These are phyloP conservation scores for Chrysolina americana DNA, from an alignment of 2,888 invertebrate species.

Conservation along the genomic window DNA sequence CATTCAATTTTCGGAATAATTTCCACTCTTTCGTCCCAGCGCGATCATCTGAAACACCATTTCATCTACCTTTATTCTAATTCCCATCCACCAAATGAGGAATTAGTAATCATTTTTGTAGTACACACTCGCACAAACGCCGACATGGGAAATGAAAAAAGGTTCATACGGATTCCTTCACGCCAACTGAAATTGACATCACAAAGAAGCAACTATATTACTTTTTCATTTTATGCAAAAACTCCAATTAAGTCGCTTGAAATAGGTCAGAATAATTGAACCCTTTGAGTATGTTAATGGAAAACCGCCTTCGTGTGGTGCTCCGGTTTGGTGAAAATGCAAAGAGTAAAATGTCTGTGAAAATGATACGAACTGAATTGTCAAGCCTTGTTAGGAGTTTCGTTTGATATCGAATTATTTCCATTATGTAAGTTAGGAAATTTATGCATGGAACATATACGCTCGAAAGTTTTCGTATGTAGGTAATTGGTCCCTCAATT, in stretches of 20 bases:
- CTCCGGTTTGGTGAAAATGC: slow-evolving; percentile 1
- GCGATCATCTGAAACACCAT: too few species aligned
- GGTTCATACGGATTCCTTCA: not conserved
- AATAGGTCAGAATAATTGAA: slow-evolving; percentile 33
- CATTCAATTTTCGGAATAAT: too few species aligned
- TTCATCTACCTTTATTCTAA: not conserved
- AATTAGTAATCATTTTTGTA: not conserved
- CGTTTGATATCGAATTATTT: slow-evolving; percentile 1
- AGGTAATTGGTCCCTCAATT: not conserved
- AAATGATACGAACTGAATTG: slow-evolving; percentile 13
- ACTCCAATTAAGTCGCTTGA: slow-evolving; percentile 42
- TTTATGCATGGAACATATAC: slow-evolving; percentile 1
- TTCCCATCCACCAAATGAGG: not conserved
- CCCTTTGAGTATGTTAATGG: slow-evolving; percentile 36
- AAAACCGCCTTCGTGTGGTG: slow-evolving; percentile 1
- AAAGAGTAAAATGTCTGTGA: not conserved
- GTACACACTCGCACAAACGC: not conserved
- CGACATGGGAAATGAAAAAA: slow-evolving; percentile 5
- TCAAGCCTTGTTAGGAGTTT: not conserved
- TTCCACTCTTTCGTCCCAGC: too few species aligned
- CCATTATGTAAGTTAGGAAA: not conserved
- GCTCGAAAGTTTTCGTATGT: not conserved
- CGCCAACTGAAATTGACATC: slow-evolving; percentile 36
- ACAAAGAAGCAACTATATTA: slow-evolving; percentile 41
- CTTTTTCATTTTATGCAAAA: slow-evolving; percentile 39